Conservation (phyloP, 2,113 vertebrate genomes). For the Ctenomys sociabilis region DNA sequence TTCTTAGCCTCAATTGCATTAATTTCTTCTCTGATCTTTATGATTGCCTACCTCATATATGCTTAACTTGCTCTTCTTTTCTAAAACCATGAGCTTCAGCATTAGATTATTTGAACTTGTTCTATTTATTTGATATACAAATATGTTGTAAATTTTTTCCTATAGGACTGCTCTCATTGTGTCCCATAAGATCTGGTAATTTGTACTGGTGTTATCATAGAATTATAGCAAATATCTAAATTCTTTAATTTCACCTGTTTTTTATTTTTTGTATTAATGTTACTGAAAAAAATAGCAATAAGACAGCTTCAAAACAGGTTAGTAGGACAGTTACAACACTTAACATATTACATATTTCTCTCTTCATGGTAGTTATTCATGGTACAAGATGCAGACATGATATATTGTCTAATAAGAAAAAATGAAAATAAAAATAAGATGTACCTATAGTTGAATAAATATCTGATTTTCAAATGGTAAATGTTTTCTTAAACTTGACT, state of each 20-base stretch:
- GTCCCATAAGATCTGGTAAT: background rate
- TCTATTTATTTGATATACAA: background rate
- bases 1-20: background rate
- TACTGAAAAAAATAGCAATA: too few species aligned
- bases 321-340: too few species aligned
- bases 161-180: background rate
- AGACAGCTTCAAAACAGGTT: too few species aligned
- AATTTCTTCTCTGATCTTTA: background rate
- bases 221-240: background rate
- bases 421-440: background rate
- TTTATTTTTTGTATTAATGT: background rate
- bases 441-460: background rate
- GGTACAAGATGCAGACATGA: too few species aligned
- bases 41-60: background rate
- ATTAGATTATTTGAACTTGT: background rate
- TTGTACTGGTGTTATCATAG: background rate
- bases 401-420: too few species aligned
- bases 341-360: too few species aligned
- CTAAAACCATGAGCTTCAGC: background rate
- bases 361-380: too few species aligned
- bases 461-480: background rate
- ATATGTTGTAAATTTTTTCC: background rate
- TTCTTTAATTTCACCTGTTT: too few species aligned
- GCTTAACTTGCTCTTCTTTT: background rate
- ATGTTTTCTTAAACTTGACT: slow-evolving; percentile 16